Evolutionary conservation across 2,797 vertebrate genomes (phyloP), one percentile per base, ranked within the genome.

Genomic region (Peromyscus melanophrys): DNA sequence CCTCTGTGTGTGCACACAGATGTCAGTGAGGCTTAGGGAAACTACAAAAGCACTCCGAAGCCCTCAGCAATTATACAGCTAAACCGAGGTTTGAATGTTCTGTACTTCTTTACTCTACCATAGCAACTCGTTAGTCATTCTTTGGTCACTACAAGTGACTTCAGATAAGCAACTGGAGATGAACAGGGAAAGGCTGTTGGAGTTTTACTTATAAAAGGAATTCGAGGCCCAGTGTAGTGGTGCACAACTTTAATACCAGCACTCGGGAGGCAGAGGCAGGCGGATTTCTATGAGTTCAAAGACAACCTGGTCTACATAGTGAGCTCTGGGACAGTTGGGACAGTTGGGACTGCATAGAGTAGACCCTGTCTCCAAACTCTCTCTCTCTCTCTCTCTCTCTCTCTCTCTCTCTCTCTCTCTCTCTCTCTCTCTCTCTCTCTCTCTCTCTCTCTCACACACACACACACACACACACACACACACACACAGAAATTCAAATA

Each of bases 181-280:
- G 75, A 96, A 52, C 46, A 34, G 57, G 21, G 37, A 40, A 89
- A 7, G 43, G 43, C 21, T 90, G 46, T 46, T 71, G 81, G 67
- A 67, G 29, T 65, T 76, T 89, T 82, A 29, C 67, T 69, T 77
- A 52, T 69, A 65, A 78, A 71, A 92, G 14, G 4, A 90, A 96
- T 75, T 85, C 43, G 49, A 85, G 40, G 29, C 5, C 61, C 31
- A 1, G 17, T 34, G 4, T 65, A 34, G 29, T 8, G 19, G 40
- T 17, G 1, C 82, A n/a, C 1, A 1, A 17, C 29, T 84, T 65
- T 6, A 46, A 46, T 34, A 4, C 10, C 82, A 21, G 61, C 27
- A 65, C 40, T 65, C 29, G 34, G 43, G 61, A 46, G 23, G 6
- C 57, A 67, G 82, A 85, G 29, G 31, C 59, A 43, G 59, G 81